Percentiles rank a stretch among this genome's conserved stretches.
Evolutionary conservation across 1,140 invertebrate genomes (phyloP).

Genomic region (Acromyrmex heyeri): DNA sequence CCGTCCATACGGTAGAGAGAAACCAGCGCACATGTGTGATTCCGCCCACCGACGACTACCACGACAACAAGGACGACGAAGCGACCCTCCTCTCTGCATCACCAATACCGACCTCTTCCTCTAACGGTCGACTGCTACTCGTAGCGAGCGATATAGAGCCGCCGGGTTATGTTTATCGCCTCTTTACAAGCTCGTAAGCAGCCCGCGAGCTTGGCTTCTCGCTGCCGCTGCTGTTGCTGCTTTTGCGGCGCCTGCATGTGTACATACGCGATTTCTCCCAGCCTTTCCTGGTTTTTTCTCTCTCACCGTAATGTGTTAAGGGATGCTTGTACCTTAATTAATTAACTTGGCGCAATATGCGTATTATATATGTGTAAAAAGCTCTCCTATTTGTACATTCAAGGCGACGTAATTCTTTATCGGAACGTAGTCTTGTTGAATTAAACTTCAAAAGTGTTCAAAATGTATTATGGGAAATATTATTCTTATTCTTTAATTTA

Average conservation of each 20-base stretch:
- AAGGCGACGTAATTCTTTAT: background rate
- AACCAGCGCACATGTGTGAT: slow-evolving; percentile 69
- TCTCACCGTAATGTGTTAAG: background rate
- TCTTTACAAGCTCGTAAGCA: slow-evolving; percentile 86
- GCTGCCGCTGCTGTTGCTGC: slow-evolving; percentile 60
- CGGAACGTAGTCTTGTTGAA: background rate
- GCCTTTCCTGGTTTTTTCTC: background rate
- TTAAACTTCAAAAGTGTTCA: background rate
- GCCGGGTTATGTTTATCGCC: slow-evolving; percentile 82
- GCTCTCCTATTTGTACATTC: background rate
- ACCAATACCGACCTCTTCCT: slow-evolving; percentile 66
- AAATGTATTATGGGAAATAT: too few relatives aligned
- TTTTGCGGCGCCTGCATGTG: slow-evolving; percentile 26
- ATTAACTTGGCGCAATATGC: slow-evolving; percentile 35
- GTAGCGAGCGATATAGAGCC: slow-evolving; percentile 68
- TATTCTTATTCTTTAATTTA: slow-evolving; percentile 17
- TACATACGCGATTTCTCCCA: slow-evolving; percentile 53
- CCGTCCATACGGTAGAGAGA: slow-evolving; percentile 49
- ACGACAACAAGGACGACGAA: slow-evolving; percentile 36
- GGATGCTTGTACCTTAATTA: slow-evolving; percentile 37
- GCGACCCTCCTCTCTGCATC: slow-evolving; percentile 55
- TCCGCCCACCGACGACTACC: slow-evolving; percentile 63
- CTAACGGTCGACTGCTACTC: slow-evolving; percentile 56
- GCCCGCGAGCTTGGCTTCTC: slow-evolving; percentile 79
- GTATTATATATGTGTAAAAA: background rate